Evolutionary conservation across 2,888 invertebrate species (phyloP), one percentile per base, ranked within the genome.

Genomic region (Tuta absoluta): DNA sequence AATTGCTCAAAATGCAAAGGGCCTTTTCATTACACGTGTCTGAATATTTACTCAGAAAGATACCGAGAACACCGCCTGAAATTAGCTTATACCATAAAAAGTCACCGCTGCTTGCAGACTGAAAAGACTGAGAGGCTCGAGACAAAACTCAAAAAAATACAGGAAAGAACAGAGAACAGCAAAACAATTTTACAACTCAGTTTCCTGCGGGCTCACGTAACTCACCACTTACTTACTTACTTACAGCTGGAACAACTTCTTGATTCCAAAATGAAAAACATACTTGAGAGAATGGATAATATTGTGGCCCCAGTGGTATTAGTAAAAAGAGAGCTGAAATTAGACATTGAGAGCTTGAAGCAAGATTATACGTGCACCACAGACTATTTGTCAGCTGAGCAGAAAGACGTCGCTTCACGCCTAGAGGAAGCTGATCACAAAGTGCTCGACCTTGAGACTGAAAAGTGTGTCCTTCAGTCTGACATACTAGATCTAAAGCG

Each of bases 301-400:
- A 28, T 28, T 28, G 28, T 28, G 28, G 28, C 28, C 8, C 17
- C 14, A 5, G 48, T 48, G 2, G 14, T n/a, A 23, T n/a, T 38
- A 21, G 23, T 59, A 0, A 59, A 41, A 24, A 10, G 5, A 7
- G 59, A 59, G 37, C 10, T 59, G 12, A 38, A 17, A 2, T 3
- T 5, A 1, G 41, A 28, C 5, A 23, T 59, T 3, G 59, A 59
- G 17, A 3, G 14, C 7, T 17, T 59, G n/a, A 59, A 38, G 37
- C 14, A 19, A 12, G 59, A 59, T 19, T 59, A 38, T 21, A 59
- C 59, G 2, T 3, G n/a, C 5, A 59, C 59, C 19, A 59, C 59
- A 37, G 59, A 59, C 28, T 59, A 19, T 37, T 19, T 59, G 12
- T 37, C 23, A 17, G 23, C 4, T 12, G 38, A 38, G 14, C 59